Evolutionary conservation across 2,797 vertebrate species (phyloP).

Genomic region (Macroramphosus scolopax): DNA sequence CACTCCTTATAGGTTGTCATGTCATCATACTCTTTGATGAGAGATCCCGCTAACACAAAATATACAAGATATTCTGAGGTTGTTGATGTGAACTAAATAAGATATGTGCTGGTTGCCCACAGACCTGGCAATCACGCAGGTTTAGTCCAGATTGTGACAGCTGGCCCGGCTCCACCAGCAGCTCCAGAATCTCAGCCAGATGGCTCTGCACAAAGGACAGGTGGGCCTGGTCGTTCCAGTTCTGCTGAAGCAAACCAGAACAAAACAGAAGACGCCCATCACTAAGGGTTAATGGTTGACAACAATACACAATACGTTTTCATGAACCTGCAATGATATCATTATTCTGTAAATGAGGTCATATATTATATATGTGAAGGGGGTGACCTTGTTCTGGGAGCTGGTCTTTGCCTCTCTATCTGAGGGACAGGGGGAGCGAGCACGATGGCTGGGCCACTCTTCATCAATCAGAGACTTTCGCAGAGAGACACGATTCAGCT

Average conservation of each 20-base stretch:
- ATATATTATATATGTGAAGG: neutral
- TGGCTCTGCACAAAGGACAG: slow-evolving; percentile 85
- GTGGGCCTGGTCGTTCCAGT: slow-evolving; percentile 94
- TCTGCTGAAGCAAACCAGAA: slow-evolving; percentile 70
- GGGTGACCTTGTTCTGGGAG: slow-evolving; percentile 86
- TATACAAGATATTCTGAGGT: neutral
- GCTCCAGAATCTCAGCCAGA: slow-evolving; percentile 85
- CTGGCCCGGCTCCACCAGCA: slow-evolving; percentile 89
- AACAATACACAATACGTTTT: too few relatives aligned
- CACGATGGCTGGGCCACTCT: slow-evolving; percentile 90
- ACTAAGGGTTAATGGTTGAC: too few relatives aligned
- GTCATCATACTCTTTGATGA: too few relatives aligned
- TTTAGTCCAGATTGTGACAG: slow-evolving; percentile 78
- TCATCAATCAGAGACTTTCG: slow-evolving; percentile 90
- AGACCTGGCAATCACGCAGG: slow-evolving; percentile 74
- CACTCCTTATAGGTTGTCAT: neutral
- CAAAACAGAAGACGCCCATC: neutral
- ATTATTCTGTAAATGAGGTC: too few relatives aligned
- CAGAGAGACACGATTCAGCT: slow-evolving; percentile 89
- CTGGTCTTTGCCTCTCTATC: slow-evolving; percentile 80
- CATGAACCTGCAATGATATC: too few relatives aligned
- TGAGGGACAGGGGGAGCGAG: slow-evolving; percentile 76
- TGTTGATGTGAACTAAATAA: neutral
- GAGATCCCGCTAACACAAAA: neutral
- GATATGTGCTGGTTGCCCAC: slow-evolving; percentile 2